Conservation (phyloP, 2,113 vertebrate genomes). For the Sinocyclocheilus rhinocerous region DNA sequence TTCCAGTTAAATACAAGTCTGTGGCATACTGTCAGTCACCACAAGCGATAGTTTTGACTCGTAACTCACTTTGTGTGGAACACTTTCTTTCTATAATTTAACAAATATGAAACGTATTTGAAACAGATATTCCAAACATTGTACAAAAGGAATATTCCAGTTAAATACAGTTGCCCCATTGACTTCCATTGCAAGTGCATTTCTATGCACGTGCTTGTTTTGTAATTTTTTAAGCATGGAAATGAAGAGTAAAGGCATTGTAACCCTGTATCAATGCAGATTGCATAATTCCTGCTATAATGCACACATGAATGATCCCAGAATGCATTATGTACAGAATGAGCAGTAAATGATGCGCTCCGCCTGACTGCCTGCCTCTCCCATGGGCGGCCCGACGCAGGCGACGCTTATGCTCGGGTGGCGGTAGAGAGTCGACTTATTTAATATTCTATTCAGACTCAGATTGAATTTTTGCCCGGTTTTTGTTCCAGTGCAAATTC, state of each 20-base stretch:
- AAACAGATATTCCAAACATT: too few relatives aligned
- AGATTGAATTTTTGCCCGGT: conserved; percentile 63
- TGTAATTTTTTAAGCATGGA: neutral
- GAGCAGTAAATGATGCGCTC: conserved; percentile 66
- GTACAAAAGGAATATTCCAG: too few relatives aligned
- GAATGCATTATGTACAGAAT: conserved; percentile 26
- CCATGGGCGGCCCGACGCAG: conserved; percentile 47
- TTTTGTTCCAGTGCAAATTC: conserved; percentile 79
- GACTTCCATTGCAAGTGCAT: neutral
- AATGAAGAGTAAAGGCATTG: neutral
- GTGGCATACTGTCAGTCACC: too few relatives aligned
- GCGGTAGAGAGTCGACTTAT: conserved; percentile 68
- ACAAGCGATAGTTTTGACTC: too few relatives aligned
- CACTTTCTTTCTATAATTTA: neutral
- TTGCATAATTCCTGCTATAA: conserved; percentile 26
- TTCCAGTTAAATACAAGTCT: too few relatives aligned
- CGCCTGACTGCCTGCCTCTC: conserved; percentile 62
- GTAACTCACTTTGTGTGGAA: neutral
- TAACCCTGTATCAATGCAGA: neutral
- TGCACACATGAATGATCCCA: conserved; percentile 25
- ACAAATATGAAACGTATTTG: neutral
- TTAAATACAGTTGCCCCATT: too few relatives aligned
- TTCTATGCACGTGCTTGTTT: conserved; percentile 1
- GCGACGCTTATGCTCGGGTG: conserved; percentile 57
- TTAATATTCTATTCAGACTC: conserved; percentile 67